These are phyloP conservation scores for Drosophila pectinifera DNA, from an alignment of 1,140 invertebrate genomes.

Conservation along the genomic window DNA sequence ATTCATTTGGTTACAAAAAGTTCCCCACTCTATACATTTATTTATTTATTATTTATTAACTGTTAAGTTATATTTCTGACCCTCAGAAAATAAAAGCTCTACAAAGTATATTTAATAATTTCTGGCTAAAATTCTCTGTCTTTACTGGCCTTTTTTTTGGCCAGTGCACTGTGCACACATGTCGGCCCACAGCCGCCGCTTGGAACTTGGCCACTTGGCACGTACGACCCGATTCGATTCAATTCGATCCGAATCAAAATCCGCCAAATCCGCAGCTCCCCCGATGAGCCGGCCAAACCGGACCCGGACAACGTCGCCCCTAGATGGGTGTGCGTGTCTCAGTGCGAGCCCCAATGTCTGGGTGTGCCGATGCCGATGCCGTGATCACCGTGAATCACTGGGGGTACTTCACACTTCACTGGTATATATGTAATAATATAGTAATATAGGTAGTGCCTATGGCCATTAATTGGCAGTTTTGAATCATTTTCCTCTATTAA, in stretches of 20 bases:
- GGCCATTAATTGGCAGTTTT: not conserved
- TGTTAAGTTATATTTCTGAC: no score
- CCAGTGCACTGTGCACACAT: no score
- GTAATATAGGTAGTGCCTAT: not conserved
- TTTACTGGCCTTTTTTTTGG: no score
- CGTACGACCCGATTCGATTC: constrained; percentile 45
- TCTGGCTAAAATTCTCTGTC: no score
- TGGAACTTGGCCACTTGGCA: constrained; percentile 55
- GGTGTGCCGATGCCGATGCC: constrained; percentile 10
- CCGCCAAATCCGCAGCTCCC: constrained; percentile 14
- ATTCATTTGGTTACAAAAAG: no score
- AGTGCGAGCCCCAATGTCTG: constrained; percentile 12
- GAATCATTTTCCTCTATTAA: not conserved
- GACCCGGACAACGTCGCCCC: constrained; percentile 30
- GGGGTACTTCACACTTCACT: not conserved
- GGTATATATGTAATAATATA: not conserved
- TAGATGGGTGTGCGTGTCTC: constrained; percentile 21
- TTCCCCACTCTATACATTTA: no score
- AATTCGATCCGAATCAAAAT: constrained; percentile 20
- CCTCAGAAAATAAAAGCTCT: no score
- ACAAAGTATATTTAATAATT: no score
- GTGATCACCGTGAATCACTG: constrained; percentile 39
- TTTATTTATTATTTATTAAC: no score
- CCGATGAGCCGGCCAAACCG: constrained; percentile 40
- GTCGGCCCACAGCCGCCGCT: constrained; percentile 30